These are phyloP conservation scores for Betta splendens DNA, from an alignment of 2,797 vertebrate genomes.

Conservation along the genomic window DNA sequence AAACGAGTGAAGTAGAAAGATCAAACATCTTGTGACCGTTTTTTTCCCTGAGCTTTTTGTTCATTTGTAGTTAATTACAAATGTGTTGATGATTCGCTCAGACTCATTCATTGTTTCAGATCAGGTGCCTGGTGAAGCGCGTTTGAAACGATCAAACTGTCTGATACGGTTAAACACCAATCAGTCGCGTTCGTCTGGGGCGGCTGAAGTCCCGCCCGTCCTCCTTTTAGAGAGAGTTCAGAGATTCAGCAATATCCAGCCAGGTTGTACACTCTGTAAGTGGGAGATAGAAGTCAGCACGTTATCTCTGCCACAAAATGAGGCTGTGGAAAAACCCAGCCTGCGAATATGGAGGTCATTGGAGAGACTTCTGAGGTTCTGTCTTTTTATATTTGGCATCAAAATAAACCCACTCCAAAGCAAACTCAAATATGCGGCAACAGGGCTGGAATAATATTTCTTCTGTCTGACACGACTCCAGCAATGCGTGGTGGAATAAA, in stretches of 20 bases:
- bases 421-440: constrained; percentile 33
- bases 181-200: constrained; percentile 9
- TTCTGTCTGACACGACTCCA: constrained; percentile 18
- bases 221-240: constrained; percentile 18
- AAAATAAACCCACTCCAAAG: constrained; percentile 22
- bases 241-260: constrained; percentile 19
- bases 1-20: constrained; percentile 1
- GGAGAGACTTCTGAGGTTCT: constrained; percentile 24
- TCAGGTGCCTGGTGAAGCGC: not conserved
- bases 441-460: constrained; percentile 30
- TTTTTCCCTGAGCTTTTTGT: not conserved
- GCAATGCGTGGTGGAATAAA: constrained; percentile 37
- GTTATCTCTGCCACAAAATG: constrained; percentile 24
- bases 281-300: constrained; percentile 13
- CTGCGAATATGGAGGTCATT: constrained; percentile 14
- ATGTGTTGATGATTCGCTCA: not conserved
- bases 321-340: constrained; percentile 16
- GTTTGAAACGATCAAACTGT: constrained; percentile 1
- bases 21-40: not conserved
- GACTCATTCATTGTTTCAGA: not conserved
- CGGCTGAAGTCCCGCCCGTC: constrained; percentile 3
- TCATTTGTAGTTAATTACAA: not conserved
- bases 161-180: constrained; percentile 8
- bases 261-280: constrained; percentile 18
- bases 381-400: constrained; percentile 28